Evolutionary conservation across 1,140 invertebrate genomes (phyloP).

Genomic region (Coboldia fuscipes): DNA sequence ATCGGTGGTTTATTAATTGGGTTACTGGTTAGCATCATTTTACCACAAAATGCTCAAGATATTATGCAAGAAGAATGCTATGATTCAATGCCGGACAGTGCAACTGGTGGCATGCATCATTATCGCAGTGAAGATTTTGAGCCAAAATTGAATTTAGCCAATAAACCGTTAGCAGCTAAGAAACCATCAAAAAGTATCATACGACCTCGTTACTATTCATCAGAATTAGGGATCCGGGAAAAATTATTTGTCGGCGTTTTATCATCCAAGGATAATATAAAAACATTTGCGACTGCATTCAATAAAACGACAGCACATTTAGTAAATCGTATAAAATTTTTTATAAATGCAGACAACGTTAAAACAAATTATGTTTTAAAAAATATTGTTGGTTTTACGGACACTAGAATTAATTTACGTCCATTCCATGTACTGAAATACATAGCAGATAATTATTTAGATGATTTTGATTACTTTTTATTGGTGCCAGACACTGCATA

Average conservation of each 20-base stretch:
- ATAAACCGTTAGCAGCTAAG: slow-evolving; percentile 20
- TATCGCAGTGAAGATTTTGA: slow-evolving; percentile 21
- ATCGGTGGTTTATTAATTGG: slow-evolving; percentile 16
- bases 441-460: slow-evolving; percentile 65
- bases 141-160: slow-evolving; percentile 19
- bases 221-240: slow-evolving; percentile 74
- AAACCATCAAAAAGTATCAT: slow-evolving; percentile 21
- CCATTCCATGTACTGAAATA: slow-evolving; percentile 76
- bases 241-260: slow-evolving; percentile 73
- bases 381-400: slow-evolving; percentile 61
- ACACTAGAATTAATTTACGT: slow-evolving; percentile 45
- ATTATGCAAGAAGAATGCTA: slow-evolving; percentile 17
- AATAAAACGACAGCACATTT: slow-evolving; percentile 62
- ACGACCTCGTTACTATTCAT: slow-evolving; percentile 76
- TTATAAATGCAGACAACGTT: slow-evolving; percentile 40
- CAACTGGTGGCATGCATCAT: slow-evolving; percentile 12
- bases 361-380: slow-evolving; percentile 43
- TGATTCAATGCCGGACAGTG: slow-evolving; percentile 14
- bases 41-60: slow-evolving; percentile 15
- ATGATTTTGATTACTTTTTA: slow-evolving; percentile 81
- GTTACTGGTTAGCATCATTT: slow-evolving; percentile 13
- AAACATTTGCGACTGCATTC: slow-evolving; percentile 44
- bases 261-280: slow-evolving; percentile 45
- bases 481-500: slow-evolving; percentile 63
- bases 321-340: slow-evolving; percentile 56